Conservation (phyloP, 2,113 vertebrate species). For the Microcebus jonahi region DNA sequence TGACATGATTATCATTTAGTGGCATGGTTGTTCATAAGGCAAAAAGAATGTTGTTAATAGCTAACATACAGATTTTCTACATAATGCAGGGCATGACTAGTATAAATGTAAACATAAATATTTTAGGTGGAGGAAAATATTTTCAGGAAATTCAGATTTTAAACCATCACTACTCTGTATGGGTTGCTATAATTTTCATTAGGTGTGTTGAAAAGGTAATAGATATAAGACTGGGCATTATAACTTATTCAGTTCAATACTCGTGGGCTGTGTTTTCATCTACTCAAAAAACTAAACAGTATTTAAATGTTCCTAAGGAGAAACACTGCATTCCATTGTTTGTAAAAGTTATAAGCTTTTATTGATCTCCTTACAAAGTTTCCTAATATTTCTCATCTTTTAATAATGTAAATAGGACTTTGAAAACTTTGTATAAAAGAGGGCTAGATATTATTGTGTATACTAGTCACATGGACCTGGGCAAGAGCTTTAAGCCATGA, state of each 20-base stretch:
- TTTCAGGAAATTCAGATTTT: slow-evolving; percentile 49
- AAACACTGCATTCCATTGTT: not conserved
- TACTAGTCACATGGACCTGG: not conserved
- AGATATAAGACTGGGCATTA: not conserved
- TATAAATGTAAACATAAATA: slow-evolving; percentile 22
- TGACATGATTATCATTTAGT: not conserved
- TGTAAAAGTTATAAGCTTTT: not conserved
- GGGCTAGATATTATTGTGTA: not conserved
- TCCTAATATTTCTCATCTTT: slow-evolving; percentile 41
- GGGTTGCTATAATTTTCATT: slow-evolving; percentile 29
- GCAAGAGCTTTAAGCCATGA: not conserved
- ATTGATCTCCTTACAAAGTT: not conserved
- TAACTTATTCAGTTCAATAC: not conserved
- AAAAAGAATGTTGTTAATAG: not conserved
- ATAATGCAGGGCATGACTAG: not conserved
- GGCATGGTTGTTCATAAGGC: not conserved
- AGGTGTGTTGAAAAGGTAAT: slow-evolving; percentile 19
- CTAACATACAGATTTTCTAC: not conserved
- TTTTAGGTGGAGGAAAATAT: slow-evolving; percentile 9
- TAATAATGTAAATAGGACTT: not conserved
- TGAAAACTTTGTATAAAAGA: not conserved
- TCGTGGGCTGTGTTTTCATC: not conserved
- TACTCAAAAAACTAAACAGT: not conserved
- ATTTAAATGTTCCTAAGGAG: not conserved
- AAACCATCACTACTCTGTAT: not conserved